A percentile compares a stretch with the other conserved stretches of the same genome.
These are phyloP conservation scores for Pelosia muscerda DNA, from an alignment of 2,888 invertebrate species.

Conservation along the genomic window DNA sequence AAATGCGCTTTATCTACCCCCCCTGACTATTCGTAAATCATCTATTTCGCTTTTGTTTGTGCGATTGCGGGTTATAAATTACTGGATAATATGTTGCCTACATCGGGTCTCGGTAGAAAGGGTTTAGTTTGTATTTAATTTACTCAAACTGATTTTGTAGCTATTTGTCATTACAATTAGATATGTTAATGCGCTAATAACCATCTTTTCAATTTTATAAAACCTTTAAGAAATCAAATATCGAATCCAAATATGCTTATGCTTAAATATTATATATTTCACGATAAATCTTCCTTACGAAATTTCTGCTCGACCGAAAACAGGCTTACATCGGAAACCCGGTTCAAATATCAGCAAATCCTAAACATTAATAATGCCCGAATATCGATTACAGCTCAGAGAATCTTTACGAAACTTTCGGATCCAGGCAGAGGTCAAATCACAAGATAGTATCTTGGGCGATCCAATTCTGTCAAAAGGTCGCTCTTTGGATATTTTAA, in stretches of 20 bases:
- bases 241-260: background rate
- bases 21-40: no score
- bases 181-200: background rate
- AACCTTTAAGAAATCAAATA: background rate
- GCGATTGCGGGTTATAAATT: no score
- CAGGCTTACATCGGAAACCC: conserved; percentile 9
- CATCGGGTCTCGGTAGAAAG: no score
- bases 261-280: background rate
- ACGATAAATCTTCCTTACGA: background rate
- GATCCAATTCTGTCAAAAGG: conserved; percentile 9
- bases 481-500: background rate
- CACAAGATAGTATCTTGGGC: conserved; percentile 25
- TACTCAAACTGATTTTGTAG: background rate
- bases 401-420: conserved; percentile 30
- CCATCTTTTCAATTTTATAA: background rate
- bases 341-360: conserved; percentile 28
- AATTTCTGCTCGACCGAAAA: conserved; percentile 8
- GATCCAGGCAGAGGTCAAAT: conserved; percentile 13
- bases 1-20: no score
- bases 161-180: no score
- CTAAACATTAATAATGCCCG: conserved; percentile 38
- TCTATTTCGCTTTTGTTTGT: no score
- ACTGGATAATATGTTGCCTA: no score
- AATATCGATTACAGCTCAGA: conserved; percentile 43
- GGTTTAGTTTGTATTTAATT: no score